Base-by-base conservation (phyloP, 2,888 invertebrate species). In the Dolichopus griseipennis region DNA sequence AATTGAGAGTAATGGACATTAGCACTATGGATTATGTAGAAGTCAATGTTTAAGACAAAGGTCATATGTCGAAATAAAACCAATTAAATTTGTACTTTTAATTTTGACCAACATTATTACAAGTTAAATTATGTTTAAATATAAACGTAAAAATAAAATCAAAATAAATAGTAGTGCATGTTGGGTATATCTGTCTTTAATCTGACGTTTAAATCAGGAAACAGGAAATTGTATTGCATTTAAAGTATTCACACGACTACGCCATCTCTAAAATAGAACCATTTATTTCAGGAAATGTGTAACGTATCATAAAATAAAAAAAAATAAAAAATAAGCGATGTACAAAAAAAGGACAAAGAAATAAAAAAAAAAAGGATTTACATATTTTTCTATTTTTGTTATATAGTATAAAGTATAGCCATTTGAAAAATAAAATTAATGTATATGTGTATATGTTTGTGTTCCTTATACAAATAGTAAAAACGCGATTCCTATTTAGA, bases 91-190 rank as follows among this genome's bases (percentile, higher is more conserved):
- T 27, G 27, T 27, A 5, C 2, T 27, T 27, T 27, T 27, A 27
- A 27, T 27, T 27, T 27, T 27, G 27, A 27, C 27, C 27, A 27
- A 27, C 5, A 27, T 27, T 27, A 2, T n/a, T 27, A 27, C 2
- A 27, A 27, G 27, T 27, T n/a, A 27, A 27, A 37, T 8, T 37
- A 37, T 12, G 8, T 37, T 8, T 12, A n/a, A 18, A 52, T 52
- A 18, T 52, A n/a, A 9, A 52, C 18, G 52, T n/a, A 52, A 52
- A 52, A 18, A 4, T 43, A 43, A 43, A 43, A 52, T 52, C 18
- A 52, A 52, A 52, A 52, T 52, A 52, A 52, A 52, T 52, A 52
- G 52, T 52, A 52, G 52, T 52, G 52, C 52, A 52, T 52, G 52
- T 52, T 52, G 9, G 15, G 18, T 52, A 52, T 52, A 52, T 52